A percentile compares a stretch with the other conserved stretches of the same genome.
These are phyloP conservation scores for Cossypha polioptera DNA, from an alignment of 2,797 vertebrate species.

Conservation along the genomic window DNA sequence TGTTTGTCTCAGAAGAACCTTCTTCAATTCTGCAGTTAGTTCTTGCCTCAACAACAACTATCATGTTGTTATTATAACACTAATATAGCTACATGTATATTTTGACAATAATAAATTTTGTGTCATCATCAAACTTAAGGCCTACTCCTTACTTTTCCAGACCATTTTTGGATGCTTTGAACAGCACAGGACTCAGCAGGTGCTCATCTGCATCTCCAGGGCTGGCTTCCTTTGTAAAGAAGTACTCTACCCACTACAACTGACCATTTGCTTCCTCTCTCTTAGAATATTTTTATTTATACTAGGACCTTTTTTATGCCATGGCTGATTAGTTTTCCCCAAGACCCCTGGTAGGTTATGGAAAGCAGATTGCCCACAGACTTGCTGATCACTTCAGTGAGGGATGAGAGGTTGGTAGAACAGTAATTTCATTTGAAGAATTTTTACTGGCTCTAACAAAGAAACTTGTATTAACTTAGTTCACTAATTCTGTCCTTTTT, in stretches of 20 bases:
- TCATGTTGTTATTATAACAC: not conserved
- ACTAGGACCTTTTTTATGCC: not conserved
- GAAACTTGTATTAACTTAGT: not conserved
- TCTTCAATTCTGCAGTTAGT: not conserved
- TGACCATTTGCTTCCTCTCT: not conserved
- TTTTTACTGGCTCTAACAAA: not conserved
- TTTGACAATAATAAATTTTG: not conserved
- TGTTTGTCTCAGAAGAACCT: not conserved
- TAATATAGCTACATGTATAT: not conserved
- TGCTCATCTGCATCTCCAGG: accelerated
- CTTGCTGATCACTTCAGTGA: not conserved
- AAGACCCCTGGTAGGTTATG: not conserved
- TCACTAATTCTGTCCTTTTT: not conserved
- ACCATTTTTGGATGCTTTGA: not conserved
- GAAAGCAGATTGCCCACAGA: not conserved
- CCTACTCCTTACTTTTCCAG: not conserved
- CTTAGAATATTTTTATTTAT: not conserved
- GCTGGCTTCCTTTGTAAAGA: not conserved
- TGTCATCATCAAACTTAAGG: not conserved
- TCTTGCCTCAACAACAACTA: not conserved
- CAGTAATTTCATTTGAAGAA: not conserved
- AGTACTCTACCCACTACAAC: not conserved
- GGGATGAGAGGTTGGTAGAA: not conserved
- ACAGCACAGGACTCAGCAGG: not conserved
- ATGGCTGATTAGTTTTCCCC: not conserved